These are phyloP conservation scores for Drosophila melanosoma DNA, from an alignment of 2,888 invertebrate species.

Conservation along the genomic window DNA sequence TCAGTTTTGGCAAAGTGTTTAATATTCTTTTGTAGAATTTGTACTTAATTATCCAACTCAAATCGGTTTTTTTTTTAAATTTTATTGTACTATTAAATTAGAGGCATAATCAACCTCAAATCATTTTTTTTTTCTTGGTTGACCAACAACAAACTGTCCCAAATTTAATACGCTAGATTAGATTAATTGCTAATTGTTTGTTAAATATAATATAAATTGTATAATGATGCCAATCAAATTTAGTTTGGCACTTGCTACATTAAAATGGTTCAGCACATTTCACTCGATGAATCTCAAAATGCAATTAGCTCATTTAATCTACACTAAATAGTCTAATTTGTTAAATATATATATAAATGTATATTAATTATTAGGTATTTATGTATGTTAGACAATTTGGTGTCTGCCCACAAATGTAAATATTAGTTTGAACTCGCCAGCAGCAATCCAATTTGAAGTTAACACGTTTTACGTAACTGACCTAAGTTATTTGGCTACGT, in stretches of 20 bases:
- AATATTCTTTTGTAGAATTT: too few species aligned
- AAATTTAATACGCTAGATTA: slow-evolving; percentile 43
- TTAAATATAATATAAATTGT: neutral
- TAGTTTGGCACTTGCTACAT: neutral
- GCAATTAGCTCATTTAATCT: neutral
- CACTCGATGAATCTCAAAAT: neutral
- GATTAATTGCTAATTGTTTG: slow-evolving; percentile 21
- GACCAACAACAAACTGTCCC: slow-evolving; percentile 1
- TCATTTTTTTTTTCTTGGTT: too few species aligned
- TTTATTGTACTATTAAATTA: neutral
- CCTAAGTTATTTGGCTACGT: slow-evolving; percentile 60
- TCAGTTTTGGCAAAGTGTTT: neutral
- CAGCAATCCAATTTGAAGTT: neutral
- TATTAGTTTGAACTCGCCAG: neutral
- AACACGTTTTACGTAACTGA: slow-evolving; percentile 68
- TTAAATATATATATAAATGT: neutral
- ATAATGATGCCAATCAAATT: slow-evolving; percentile 15
- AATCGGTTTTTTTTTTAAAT: neutral
- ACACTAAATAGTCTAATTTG: too few species aligned
- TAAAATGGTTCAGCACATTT: neutral
- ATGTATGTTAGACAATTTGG: neutral
- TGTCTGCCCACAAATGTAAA: neutral
- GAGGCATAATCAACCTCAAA: neutral
- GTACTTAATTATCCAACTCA: neutral
- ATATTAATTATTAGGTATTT: neutral